Base-by-base conservation (phyloP, 2,113 vertebrate species). In the Lynx canadensis region DNA sequence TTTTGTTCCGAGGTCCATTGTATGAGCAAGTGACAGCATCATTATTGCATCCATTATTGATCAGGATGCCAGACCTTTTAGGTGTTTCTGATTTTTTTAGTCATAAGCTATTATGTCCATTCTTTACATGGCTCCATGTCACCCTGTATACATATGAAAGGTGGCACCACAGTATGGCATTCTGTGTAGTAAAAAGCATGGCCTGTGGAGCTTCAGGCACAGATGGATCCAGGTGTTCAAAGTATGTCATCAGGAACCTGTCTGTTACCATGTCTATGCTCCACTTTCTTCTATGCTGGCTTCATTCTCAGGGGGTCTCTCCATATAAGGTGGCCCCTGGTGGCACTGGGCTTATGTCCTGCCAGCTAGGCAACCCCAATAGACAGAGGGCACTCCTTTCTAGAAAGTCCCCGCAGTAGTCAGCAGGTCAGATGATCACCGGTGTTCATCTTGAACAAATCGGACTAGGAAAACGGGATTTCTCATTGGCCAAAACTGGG, bases 101-200 rank as follows among this genome's bases (percentile, higher is more conserved):
- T 57, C 36, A 13, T 7, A 45, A 73, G 60, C 66, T 45, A 38
- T 41, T 60, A 14, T 52, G 41, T 41, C 60, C 10, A 25, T 31
- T 69, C 27, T 57, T 63, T n/a, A 29, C 45, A 7, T 5, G 9
- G 68, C 48, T 74, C 31, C 27, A 5, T 1, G 6, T 86, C 33
- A 16, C 57, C 41, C 15, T 41, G 5, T 29, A 1, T 52, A 4
- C 27, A 1, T 11, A 3, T n/a, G 55, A 31, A 88, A 92, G 5
- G 48, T 25, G 18, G 36, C 0, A 16, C 1, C 1, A 15, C 27
- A 12, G 15, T 33, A 2, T n/a, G 45, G 4, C 8, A 63, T 10
- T 33, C 16, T 31, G 16, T 50, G 10, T 27, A 48, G 63, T 3
- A 36, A 89, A 25, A 33, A 60, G 8, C 33, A 0, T 18, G 68